Base-by-base conservation (phyloP, 2,888 invertebrate species). In the Bombyx huttoni region DNA sequence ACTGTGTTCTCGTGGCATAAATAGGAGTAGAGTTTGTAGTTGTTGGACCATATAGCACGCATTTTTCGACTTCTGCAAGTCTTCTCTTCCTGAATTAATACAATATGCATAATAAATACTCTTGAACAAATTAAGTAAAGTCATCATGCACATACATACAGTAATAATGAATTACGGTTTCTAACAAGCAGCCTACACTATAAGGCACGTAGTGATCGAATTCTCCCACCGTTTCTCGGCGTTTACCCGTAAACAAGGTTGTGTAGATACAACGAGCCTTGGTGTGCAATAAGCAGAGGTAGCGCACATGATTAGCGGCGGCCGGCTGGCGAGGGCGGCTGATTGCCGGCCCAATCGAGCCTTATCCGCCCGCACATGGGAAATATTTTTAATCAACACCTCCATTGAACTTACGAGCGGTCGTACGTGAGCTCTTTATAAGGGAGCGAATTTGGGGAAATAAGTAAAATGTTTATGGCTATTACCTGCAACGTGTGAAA, bases 381-480 rank as follows among this genome's bases (percentile, higher is more conserved):
- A 88, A 89, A 89, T 89, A 89, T 89, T 89, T 89, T 89, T 89
- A 89, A 89, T 89, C 89, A 89, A 89, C 89, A 89, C 89, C 88
- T 88, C 88, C 89, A 89, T 89, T 89, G 87, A 89, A 89, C 89
- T 89, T 89, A 88, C 89, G 88, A 88, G 88, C 85, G 84, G 81
- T 80, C 81, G 86, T 87, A 87, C 86, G 88, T 87, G 88, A 85
- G 86, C 84, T 77, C 73, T 65, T 63, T 56, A 58, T 54, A 54
- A 85, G 81, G 88, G 78, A 73, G 58, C 70, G 86, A 55, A 84
- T 64, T 80, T 51, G 55, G 58, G 53, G 53, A 52, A 49, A 51
- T 53, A 54, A 59, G 54, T 55, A 55, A 61, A 52, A 52, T 56
- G 55, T 56, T 52, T 56, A 58, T 40, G 7, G 40, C 12, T 8